phyloP scores from a whole-genome alignment of 2,888 invertebrate genomes.

The Lasius fuliginosus region DNA sequence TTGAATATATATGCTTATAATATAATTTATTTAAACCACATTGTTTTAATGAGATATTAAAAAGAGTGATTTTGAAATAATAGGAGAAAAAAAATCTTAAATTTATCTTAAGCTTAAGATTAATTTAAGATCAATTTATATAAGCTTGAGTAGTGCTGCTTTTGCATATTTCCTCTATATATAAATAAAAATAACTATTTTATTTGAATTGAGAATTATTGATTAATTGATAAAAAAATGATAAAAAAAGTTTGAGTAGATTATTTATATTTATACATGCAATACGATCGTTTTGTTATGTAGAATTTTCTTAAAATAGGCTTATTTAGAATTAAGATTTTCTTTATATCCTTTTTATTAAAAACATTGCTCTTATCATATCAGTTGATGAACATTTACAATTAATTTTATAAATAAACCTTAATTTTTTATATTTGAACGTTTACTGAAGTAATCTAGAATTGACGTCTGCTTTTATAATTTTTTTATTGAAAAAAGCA shows the following conservation, averaged over 20 bases:
- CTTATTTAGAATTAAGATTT: background rate
- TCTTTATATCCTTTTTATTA: background rate
- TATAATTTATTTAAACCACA: background rate
- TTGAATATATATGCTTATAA: background rate
- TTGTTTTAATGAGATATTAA: background rate
- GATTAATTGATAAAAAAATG: background rate
- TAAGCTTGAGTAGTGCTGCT: background rate
- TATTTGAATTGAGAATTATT: background rate
- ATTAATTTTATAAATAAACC: background rate
- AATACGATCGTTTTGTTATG: background rate
- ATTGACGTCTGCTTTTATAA: background rate
- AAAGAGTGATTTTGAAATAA: background rate
- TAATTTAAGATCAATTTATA: background rate
- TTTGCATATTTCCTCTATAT: background rate
- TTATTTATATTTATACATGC: background rate
- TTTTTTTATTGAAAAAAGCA: background rate
- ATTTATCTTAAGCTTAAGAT: background rate
- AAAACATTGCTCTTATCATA: background rate
- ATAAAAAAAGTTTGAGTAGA: background rate
- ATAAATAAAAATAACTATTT: constrained; percentile 11
- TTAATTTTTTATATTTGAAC: background rate
- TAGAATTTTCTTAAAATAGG: background rate
- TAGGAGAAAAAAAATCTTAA: background rate
- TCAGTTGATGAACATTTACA: background rate
- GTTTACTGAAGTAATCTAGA: background rate